Evolutionary conservation across 2,797 vertebrate species (phyloP).

Genomic region (Pelobates cultripes): DNA sequence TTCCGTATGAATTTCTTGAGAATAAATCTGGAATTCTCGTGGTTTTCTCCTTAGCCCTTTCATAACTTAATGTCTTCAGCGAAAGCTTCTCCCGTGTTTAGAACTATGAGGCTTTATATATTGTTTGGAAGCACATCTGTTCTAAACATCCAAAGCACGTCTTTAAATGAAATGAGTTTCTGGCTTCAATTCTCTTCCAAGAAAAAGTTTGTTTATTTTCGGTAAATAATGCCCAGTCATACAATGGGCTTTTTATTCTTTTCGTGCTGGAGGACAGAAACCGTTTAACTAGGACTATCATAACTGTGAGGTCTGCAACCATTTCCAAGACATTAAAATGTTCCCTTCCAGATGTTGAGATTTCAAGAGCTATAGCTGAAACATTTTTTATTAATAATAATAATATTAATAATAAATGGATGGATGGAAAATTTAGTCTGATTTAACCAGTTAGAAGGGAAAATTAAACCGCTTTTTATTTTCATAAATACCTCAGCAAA

Average conservation of each 20-base stretch:
- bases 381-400: too few species aligned
- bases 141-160: slow-evolving; percentile 29
- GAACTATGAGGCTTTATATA: slow-evolving; percentile 30
- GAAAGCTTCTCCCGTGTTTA: too few species aligned
- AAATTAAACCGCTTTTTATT: too few species aligned
- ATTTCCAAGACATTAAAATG: not conserved
- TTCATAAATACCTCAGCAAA: too few species aligned
- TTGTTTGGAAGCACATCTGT: slow-evolving; percentile 44
- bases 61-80: not conserved
- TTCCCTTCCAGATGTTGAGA: slow-evolving; percentile 24
- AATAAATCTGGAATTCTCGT: not conserved
- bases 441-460: too few species aligned
- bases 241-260: slow-evolving; percentile 20
- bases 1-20: slow-evolving; percentile 2
- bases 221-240: slow-evolving; percentile 37
- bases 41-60: not conserved
- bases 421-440: too few species aligned
- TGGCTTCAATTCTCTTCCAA: slow-evolving; percentile 39
- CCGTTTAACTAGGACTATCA: not conserved
- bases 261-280: slow-evolving; percentile 12
- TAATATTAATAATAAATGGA: too few species aligned
- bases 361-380: slow-evolving; percentile 2
- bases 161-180: slow-evolving; percentile 19
- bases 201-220: slow-evolving; percentile 34
- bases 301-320: slow-evolving; percentile 1